Conservation (phyloP, 2,113 vertebrate genomes). For the Clarias gariepinus region DNA sequence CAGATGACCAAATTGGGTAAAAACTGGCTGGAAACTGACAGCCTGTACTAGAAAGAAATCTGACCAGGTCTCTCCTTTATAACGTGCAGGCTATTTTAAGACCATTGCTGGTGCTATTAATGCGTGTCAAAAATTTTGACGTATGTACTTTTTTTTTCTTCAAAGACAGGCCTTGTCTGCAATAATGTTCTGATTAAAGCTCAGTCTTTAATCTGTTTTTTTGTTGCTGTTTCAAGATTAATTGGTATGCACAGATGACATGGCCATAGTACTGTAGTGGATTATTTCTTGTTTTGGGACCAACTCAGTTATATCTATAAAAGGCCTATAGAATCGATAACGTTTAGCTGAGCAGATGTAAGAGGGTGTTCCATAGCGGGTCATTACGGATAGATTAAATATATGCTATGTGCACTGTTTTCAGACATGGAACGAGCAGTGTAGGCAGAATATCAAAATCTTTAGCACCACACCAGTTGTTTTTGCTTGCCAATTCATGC, state of each 20-base stretch:
- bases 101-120: not conserved
- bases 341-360: slow-evolving; percentile 3
- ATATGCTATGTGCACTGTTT: not conserved
- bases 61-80: not conserved
- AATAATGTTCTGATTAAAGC: not conserved
- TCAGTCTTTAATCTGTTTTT: not conserved
- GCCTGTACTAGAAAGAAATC: not conserved
- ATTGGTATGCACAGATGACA: slow-evolving; percentile 12
- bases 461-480: not conserved
- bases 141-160: not conserved
- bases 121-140: not conserved
- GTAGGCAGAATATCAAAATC: not conserved
- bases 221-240: not conserved
- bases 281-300: not conserved
- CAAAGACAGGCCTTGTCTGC: not conserved
- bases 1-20: not conserved
- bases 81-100: not conserved
- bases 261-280: not conserved
- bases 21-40: not conserved
- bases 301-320: not conserved
- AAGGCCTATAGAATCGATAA: not conserved
- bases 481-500: not conserved
- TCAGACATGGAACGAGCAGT: not conserved
- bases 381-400: not conserved
- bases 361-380: not conserved